Evolutionary conservation across 2,888 invertebrate species (phyloP), one percentile per base, ranked within the genome.

Genomic region (Chironomus tentans): DNA sequence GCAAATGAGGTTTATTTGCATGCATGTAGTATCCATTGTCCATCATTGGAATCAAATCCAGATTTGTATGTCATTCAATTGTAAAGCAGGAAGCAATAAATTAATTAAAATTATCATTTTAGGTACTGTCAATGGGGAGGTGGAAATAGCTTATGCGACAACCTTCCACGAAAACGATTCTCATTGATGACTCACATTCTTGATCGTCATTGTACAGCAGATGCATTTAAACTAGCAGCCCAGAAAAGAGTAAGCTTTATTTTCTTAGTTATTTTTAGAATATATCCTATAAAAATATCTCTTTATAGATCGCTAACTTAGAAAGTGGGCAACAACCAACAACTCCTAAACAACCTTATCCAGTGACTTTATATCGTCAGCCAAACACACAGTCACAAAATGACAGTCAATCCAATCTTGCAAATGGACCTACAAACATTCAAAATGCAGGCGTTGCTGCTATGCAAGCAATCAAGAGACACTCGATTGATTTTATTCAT

Each of bases 101-200:
- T 65, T 24, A 13, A 65, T 65, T 24, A 24, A 65, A 65, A 13
- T 13, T 65, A 4, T 65, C 10, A 13, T 65, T 24, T 22, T 2
- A 65, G 65, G 13, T 88, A 92, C 18, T 98, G 98, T 82, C 87
- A 92, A 82, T 98, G 98, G 98, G 90, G 92, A 46, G 80, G 81
- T 4, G 84, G 84, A 2, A 82, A 82, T 6, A 87, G 90, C 50
- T 84, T 88, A 79, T 96, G 96, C 83, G 98, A 98, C 85, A 90
- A 92, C 65, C 90, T 97, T 83, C 92, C 93, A 76, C 85, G 98
- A 76, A 92, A 93, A 81, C 89, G 95, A 76, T 97, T 97, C 86
- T 98, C 98, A 0, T 86, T 98, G 50, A 94, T 98, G 89, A 98
- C 98, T 77, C 99, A 99, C 85, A 87, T 98, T 77, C 92, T 93